phyloP scores from a whole-genome alignment of 2,888 invertebrate species.

The Troglohyphantes excavatus region DNA sequence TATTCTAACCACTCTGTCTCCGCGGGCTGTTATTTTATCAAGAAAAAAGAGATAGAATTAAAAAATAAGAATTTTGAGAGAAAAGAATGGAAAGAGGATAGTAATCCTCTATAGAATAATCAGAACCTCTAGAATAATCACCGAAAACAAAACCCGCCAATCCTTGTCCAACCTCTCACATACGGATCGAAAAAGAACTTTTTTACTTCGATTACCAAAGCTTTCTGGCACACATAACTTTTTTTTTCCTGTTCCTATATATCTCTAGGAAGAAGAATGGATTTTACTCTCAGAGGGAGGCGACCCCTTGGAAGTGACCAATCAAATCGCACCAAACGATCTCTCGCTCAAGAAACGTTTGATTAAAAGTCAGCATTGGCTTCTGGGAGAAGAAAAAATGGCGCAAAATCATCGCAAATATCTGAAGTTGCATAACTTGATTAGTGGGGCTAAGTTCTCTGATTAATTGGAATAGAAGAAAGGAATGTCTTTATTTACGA shows the following conservation, averaged over 20 bases:
- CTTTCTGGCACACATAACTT: background rate
- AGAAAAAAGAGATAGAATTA: too few species aligned
- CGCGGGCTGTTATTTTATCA: too few species aligned
- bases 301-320: background rate
- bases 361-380: background rate
- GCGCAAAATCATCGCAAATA: background rate
- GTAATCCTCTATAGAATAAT: background rate
- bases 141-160: background rate
- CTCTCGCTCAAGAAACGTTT: background rate
- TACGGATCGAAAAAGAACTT: background rate
- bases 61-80: too few species aligned
- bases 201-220: background rate
- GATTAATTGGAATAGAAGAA: background rate
- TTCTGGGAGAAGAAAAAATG: background rate
- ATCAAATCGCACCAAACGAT: slow-evolving; percentile 1
- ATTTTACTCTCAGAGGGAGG: slow-evolving; percentile 1
- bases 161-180: background rate
- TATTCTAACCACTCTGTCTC: too few species aligned
- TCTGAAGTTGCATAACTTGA: background rate
- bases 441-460: background rate
- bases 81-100: too few species aligned
- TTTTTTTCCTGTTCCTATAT: background rate
- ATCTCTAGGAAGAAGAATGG: background rate
- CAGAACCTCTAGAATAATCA: background rate
- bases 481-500: background rate